phyloP scores from a whole-genome alignment of 2,888 invertebrate genomes.

The Pegoplata infirma region DNA sequence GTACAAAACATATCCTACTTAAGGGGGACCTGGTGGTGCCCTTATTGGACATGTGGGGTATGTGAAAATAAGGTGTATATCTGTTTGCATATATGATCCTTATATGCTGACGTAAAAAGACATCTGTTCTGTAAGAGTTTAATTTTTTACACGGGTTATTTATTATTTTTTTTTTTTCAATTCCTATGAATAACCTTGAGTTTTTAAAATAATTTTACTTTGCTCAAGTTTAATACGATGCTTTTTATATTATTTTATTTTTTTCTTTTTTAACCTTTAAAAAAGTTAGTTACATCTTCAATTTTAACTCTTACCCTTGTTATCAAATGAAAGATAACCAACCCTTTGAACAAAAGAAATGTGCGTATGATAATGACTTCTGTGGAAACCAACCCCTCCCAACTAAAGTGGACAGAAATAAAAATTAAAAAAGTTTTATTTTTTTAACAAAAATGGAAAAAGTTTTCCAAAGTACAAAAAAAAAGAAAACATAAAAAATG shows the following conservation, averaged over 20 bases:
- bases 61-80: too few species aligned
- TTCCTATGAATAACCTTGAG: slow-evolving; percentile 30
- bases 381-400: slow-evolving; percentile 20
- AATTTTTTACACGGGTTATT: too few species aligned
- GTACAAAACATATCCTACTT: too few species aligned
- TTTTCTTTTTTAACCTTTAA: slow-evolving; percentile 1
- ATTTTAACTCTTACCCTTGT: slow-evolving; percentile 25
- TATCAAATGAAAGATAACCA: slow-evolving; percentile 39
- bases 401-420: slow-evolving; percentile 26
- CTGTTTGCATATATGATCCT: too few species aligned
- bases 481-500: slow-evolving; percentile 8
- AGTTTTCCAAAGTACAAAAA: slow-evolving; percentile 15
- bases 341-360: slow-evolving; percentile 25
- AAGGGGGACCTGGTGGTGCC: too few species aligned
- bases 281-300: slow-evolving; percentile 21
- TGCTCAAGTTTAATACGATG: slow-evolving; percentile 24
- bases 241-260: neutral
- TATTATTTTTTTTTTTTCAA: slow-evolving; percentile 1
- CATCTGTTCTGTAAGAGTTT: too few species aligned
- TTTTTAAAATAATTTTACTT: slow-evolving; percentile 19
- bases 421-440: slow-evolving; percentile 17
- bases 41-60: too few species aligned
- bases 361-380: slow-evolving; percentile 49
- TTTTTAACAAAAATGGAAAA: slow-evolving; percentile 19
- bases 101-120: too few species aligned